Base-by-base conservation (phyloP, 2,113 vertebrate species). In the Andinoacara biseriatus region DNA sequence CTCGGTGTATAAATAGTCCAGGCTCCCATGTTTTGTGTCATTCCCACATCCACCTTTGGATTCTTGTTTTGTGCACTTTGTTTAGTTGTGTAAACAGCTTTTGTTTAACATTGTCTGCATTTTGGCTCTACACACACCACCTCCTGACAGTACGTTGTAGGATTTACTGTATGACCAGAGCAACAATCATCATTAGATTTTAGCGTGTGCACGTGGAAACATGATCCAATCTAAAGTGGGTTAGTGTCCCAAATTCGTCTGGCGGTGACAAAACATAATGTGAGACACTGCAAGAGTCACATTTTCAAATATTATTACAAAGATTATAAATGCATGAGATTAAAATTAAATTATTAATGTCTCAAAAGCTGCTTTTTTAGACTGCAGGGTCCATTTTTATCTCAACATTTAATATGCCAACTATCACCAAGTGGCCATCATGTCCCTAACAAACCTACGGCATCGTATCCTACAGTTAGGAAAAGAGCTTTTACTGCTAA, bases 21-120 rank as follows among this genome's bases (percentile, higher is more conserved):
- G 3, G 24, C 62, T 26, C 38, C 62, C 40, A 14, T 17, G 38
- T 65, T 24, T 43, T 43, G 35, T 65, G 62, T 3, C 5, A 24
- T 43, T 24, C 29, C 13, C n/a, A n/a, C 0, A 0, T 43, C 24
- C 24, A 65, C 7, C 0, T 65, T 43, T 3, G n/a, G 0, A 65
- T 24, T 0, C 14, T 10, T 65, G 14, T 43, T 65, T 65, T 43
- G 22, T 67, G 38, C 15, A 65, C 38, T 15, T 6, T 22, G 43
- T 15, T 67, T 1, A 67, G 38, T 22, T 67, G 43, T 65, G 62
- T 8, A 46, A 65, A 65, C 38, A 65, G 38, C 22, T 65, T 46
- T 26, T 67, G n/a, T 46, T 14, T 46, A 26, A 67, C 22, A 17
- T 40, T 18, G n/a, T n/a, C 29, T 33, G 17, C 58, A 33, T 20